Percentiles rank a stretch among this genome's conserved stretches.
These are phyloP conservation scores for Vipera latastei DNA, from an alignment of 2,797 vertebrate genomes.

Conservation along the genomic window DNA sequence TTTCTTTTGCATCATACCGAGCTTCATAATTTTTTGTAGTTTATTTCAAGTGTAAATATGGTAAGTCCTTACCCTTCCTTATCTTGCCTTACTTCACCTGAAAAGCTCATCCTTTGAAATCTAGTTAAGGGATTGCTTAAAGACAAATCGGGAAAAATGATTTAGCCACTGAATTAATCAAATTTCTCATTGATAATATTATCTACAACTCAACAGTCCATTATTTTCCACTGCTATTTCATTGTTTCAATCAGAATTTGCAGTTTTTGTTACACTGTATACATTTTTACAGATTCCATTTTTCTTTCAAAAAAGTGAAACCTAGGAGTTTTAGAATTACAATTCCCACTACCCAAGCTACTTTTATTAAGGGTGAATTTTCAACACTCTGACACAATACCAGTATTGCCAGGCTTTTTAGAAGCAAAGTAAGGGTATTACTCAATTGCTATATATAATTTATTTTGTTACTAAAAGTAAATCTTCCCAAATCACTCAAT, in stretches of 20 bases:
- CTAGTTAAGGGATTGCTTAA: background rate
- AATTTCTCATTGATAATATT: background rate
- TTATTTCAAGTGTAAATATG: background rate
- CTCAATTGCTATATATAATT: background rate
- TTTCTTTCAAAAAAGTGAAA: background rate
- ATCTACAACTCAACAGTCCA: background rate
- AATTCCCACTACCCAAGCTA: background rate
- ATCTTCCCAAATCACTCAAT: background rate
- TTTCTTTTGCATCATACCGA: background rate
- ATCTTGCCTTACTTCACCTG: background rate
- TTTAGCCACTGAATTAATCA: background rate
- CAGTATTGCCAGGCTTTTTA: background rate
- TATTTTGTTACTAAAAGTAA: background rate
- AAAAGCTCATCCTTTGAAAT: background rate
- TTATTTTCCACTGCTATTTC: background rate
- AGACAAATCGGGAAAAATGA: background rate
- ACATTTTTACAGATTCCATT: background rate
- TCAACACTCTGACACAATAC: background rate
- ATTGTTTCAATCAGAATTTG: background rate
- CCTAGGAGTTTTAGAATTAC: background rate
- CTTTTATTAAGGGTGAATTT: background rate
- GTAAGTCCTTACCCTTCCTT: background rate
- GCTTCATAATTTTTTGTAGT: background rate
- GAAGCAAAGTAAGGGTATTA: background rate
- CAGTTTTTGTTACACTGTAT: background rate